Evolutionary conservation across 1,140 invertebrate genomes (phyloP).

Genomic region (Saccostrea echinata): DNA sequence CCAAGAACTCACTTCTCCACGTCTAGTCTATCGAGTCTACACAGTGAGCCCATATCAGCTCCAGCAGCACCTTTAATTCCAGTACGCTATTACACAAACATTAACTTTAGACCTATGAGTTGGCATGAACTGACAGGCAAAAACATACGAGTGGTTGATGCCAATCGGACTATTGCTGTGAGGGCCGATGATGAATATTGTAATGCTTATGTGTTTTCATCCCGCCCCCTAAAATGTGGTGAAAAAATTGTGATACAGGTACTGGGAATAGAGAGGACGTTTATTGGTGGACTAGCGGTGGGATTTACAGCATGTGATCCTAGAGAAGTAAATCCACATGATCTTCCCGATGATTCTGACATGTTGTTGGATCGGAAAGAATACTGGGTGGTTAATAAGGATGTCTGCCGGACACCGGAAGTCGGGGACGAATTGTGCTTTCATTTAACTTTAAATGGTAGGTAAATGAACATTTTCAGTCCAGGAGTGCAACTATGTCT

Average conservation of each 20-base stretch:
- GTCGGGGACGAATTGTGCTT: constrained; percentile 95
- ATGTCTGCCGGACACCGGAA: constrained; percentile 91
- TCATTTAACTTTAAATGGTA: constrained; percentile 88
- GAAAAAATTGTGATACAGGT: constrained; percentile 93
- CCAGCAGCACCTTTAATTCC: constrained; percentile 37
- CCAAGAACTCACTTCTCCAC: constrained; percentile 15
- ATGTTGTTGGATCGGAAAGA: constrained; percentile 95
- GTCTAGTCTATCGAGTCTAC: not conserved
- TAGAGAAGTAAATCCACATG: constrained; percentile 84
- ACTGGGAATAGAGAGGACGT: constrained; percentile 90
- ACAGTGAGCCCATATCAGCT: constrained; percentile 30
- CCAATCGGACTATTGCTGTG: constrained; percentile 87
- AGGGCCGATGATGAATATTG: constrained; percentile 92
- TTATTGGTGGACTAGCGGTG: constrained; percentile 92
- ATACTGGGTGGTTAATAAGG: constrained; percentile 97
- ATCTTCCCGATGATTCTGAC: constrained; percentile 96
- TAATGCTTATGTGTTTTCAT: constrained; percentile 96
- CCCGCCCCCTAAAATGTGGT: constrained; percentile 89
- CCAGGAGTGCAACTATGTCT: not conserved
- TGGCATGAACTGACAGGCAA: constrained; percentile 87
- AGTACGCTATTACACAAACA: constrained; percentile 68
- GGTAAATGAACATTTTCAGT: constrained; percentile 31
- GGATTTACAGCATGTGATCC: constrained; percentile 97
- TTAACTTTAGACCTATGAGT: constrained; percentile 69
- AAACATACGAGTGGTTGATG: constrained; percentile 88